A percentile compares a stretch with the other conserved stretches of the same genome.
Evolutionary conservation across 53 echinoderm and acorn worm genomes (phyloP).

Genomic region (Apostichopus leukothele): DNA sequence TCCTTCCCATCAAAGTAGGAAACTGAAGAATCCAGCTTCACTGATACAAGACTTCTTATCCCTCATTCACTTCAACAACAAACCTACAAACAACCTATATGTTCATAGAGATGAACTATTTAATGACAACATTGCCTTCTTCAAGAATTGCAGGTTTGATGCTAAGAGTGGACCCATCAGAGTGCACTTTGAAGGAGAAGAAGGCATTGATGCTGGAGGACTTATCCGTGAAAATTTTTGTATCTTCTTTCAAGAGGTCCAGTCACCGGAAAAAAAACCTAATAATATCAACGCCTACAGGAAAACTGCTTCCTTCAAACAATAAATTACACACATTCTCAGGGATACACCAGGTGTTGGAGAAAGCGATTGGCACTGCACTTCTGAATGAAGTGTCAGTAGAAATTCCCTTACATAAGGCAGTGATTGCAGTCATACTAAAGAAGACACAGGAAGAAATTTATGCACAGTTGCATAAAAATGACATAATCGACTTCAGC

Average conservation of each 20-base stretch:
- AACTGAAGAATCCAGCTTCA: too few species aligned
- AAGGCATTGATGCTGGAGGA: slow-evolving; percentile 28
- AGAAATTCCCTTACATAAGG: not conserved
- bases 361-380: slow-evolving; percentile 11
- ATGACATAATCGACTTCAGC: not conserved
- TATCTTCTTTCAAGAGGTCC: slow-evolving; percentile 1
- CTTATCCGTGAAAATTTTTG: slow-evolving; percentile 10
- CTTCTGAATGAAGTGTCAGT: not conserved
- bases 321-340: slow-evolving; percentile 8
- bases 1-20: too few species aligned
- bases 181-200: slow-evolving; percentile 18
- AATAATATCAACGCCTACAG: not conserved
- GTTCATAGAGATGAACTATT: not conserved
- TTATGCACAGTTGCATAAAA: not conserved
- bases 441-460: not conserved
- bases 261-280: not conserved
- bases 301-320: not conserved
- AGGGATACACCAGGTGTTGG: not conserved
- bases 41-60: too few species aligned
- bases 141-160: slow-evolving; percentile 12
- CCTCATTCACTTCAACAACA: not conserved
- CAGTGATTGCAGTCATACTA: slow-evolving; percentile 18
- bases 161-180: slow-evolving; percentile 7
- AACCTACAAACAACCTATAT: not conserved
- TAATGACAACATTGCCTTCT: slow-evolving; percentile 16